Conservation (phyloP, 2,797 vertebrate species). For the Mastacembelus armatus region DNA sequence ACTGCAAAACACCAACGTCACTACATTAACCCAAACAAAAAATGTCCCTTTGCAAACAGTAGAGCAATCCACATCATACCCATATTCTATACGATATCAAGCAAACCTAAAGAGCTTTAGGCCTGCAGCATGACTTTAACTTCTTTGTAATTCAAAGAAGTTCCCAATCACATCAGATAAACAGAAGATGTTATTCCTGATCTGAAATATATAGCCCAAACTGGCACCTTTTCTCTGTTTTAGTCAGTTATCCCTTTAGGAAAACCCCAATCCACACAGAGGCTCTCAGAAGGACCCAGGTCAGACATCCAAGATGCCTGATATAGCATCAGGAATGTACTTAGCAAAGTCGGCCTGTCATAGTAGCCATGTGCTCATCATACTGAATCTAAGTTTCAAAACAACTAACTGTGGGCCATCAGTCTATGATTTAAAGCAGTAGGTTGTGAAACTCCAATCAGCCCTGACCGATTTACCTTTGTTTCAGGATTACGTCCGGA, state of each 20-base stretch:
- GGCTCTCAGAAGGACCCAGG: slow-evolving; percentile 44
- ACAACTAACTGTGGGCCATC: slow-evolving; percentile 56
- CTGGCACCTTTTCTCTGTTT: slow-evolving; percentile 15
- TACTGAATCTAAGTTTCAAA: slow-evolving; percentile 70
- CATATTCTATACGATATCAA: not conserved
- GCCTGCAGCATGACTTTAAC: slow-evolving; percentile 6
- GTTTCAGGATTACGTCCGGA: slow-evolving; percentile 46
- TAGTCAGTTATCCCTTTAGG: slow-evolving; percentile 60
- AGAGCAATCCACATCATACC: not conserved
- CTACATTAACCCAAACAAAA: not conserved
- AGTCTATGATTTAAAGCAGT: not conserved
- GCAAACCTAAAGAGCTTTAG: slow-evolving; percentile 22
- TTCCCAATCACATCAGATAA: slow-evolving; percentile 42
- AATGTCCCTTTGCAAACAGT: not conserved
- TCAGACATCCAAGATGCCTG: slow-evolving; percentile 68
- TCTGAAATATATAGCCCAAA: slow-evolving; percentile 62
- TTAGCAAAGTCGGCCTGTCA: slow-evolving; percentile 65
- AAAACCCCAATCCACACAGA: slow-evolving; percentile 55
- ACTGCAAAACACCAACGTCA: slow-evolving; percentile 42
- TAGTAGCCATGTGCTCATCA: slow-evolving; percentile 80
- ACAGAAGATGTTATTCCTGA: slow-evolving; percentile 47
- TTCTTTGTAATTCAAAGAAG: slow-evolving; percentile 34
- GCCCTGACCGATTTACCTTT: slow-evolving; percentile 26
- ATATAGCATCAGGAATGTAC: slow-evolving; percentile 79
- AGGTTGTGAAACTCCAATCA: slow-evolving; percentile 2